A percentile compares a stretch with the other conserved stretches of the same genome.
These are phyloP conservation scores for Acanthosepion esculentum DNA, from an alignment of 2,888 invertebrate species.

Conservation along the genomic window DNA sequence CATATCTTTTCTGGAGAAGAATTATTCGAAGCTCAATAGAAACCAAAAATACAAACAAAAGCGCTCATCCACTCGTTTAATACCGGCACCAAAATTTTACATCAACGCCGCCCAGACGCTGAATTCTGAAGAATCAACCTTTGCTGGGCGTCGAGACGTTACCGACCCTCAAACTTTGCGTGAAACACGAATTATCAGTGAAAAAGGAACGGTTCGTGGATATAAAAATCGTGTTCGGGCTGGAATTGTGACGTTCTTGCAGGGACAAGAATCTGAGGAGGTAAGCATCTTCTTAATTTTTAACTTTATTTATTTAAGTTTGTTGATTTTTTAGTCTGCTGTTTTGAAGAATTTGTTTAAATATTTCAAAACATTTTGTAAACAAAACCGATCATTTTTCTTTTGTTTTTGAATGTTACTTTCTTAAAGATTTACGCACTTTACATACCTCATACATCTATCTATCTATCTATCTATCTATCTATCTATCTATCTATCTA, in stretches of 20 bases:
- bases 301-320: background rate
- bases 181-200: slow-evolving; percentile 83
- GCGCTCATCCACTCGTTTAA: background rate
- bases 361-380: too few relatives aligned
- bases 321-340: background rate
- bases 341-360: too few relatives aligned
- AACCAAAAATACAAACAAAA: slow-evolving; percentile 49
- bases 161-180: slow-evolving; percentile 60
- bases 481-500: background rate
- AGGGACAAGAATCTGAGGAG: slow-evolving; percentile 50
- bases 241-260: slow-evolving; percentile 91
- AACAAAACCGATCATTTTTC: too few relatives aligned
- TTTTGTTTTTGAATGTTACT: too few relatives aligned
- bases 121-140: slow-evolving; percentile 53
- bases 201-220: slow-evolving; percentile 93
- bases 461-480: background rate
- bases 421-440: too few relatives aligned
- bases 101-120: slow-evolving; percentile 24
- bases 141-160: slow-evolving; percentile 65
- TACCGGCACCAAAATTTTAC: slow-evolving; percentile 44
- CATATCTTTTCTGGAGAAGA: slow-evolving; percentile 54
- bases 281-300: background rate
- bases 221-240: slow-evolving; percentile 95
- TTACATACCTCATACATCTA: too few relatives aligned
- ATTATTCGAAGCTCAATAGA: slow-evolving; percentile 55